phyloP scores from a whole-genome alignment of 2,888 invertebrate genomes.

The Pollenia griseotomentosa region DNA sequence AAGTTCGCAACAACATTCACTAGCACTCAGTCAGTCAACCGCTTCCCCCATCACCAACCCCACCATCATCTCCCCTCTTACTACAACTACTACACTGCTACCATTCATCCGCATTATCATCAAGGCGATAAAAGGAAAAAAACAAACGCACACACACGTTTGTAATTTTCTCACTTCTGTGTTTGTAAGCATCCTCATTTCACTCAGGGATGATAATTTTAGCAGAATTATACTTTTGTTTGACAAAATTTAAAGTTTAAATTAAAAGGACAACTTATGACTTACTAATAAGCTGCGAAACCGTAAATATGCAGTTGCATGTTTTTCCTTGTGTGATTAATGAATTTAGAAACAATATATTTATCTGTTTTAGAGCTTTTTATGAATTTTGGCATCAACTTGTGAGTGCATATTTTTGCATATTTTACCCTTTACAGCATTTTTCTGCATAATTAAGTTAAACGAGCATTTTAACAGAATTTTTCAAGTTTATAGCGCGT shows the following conservation, averaged over 20 bases:
- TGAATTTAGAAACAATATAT: too few relatives aligned
- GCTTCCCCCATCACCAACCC: constrained; percentile 6
- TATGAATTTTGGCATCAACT: too few relatives aligned
- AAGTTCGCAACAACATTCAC: constrained; percentile 78
- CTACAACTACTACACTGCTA: background rate
- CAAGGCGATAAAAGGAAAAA: constrained; percentile 30
- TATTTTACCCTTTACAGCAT: too few relatives aligned
- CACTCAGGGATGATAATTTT: constrained; percentile 35
- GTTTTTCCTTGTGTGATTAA: too few relatives aligned
- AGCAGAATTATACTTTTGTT: constrained; percentile 1
- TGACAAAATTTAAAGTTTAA: background rate
- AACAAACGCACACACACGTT: constrained; percentile 23
- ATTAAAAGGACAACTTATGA: background rate
- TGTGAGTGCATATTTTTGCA: too few relatives aligned
- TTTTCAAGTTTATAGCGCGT: too few relatives aligned
- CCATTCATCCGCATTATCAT: constrained; percentile 24
- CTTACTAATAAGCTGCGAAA: too few relatives aligned
- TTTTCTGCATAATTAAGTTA: too few relatives aligned
- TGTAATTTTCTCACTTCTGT: constrained; percentile 24
- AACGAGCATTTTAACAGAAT: too few relatives aligned
- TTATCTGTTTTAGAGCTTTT: too few relatives aligned
- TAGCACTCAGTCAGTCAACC: constrained; percentile 33
- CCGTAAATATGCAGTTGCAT: too few relatives aligned
- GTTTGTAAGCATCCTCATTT: background rate
- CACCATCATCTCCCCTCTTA: background rate